A percentile compares a stretch with the other conserved stretches of the same genome.
Conservation (phyloP, 2,113 vertebrate species). For the Coptodon bakossiorum region DNA sequence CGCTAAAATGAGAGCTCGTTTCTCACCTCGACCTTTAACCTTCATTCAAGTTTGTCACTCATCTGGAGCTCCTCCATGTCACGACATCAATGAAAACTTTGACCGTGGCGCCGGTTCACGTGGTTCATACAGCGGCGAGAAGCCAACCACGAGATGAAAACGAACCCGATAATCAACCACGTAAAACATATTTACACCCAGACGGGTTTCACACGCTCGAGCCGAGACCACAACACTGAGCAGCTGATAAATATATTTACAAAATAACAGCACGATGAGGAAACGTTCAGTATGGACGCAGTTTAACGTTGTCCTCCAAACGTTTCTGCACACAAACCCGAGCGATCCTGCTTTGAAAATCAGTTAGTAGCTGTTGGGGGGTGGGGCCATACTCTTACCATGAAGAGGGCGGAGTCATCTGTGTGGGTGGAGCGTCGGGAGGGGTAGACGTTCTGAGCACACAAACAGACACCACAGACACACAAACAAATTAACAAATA, state of each 20-base stretch:
- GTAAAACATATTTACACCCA: background rate
- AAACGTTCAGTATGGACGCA: accelerated
- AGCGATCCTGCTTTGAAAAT: background rate
- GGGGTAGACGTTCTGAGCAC: conserved; percentile 81
- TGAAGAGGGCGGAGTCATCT: conserved; percentile 97
- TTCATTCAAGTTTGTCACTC: background rate
- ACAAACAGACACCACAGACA: conserved; percentile 5
- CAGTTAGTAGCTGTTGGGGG: background rate
- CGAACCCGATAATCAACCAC: accelerated
- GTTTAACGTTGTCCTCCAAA: background rate
- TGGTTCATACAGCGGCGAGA: background rate
- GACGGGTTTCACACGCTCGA: accelerated
- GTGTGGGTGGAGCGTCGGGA: conserved; percentile 97
- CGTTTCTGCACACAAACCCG: accelerated
- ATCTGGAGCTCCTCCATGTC: background rate
- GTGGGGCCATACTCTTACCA: conserved; percentile 80
- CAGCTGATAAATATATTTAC: background rate
- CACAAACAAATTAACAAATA: background rate
- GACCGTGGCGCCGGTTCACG: background rate
- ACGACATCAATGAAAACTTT: background rate
- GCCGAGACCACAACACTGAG: background rate
- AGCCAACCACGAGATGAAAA: background rate
- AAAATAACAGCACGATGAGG: background rate
- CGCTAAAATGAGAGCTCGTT: background rate
- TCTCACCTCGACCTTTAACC: background rate